Percentiles rank a stretch among this genome's conserved stretches.
These are phyloP conservation scores for Lordiphosa fenestrarum DNA, from an alignment of 2,888 invertebrate genomes.

Conservation along the genomic window DNA sequence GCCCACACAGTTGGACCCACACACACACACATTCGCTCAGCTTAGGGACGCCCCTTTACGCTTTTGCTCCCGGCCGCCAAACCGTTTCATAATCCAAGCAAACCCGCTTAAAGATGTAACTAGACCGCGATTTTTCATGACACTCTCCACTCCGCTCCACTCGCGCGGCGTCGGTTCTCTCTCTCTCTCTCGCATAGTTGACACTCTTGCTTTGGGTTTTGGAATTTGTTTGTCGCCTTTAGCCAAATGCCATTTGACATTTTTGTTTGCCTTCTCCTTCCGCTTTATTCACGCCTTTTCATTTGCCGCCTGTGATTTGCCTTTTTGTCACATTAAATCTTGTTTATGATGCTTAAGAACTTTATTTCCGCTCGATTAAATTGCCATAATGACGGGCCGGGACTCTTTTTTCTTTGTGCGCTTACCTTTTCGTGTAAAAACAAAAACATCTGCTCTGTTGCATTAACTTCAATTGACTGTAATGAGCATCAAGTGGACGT, in stretches of 20 bases:
- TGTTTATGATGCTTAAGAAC: slow-evolving; percentile 70
- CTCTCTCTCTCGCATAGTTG: slow-evolving; percentile 15
- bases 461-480: slow-evolving; percentile 64
- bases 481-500: slow-evolving; percentile 57
- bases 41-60: too few relatives aligned
- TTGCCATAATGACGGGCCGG: slow-evolving; percentile 60
- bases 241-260: slow-evolving; percentile 65
- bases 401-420: slow-evolving; percentile 21
- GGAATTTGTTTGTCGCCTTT: slow-evolving; percentile 50
- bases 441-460: slow-evolving; percentile 48
- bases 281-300: not conserved
- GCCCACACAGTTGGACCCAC: too few relatives aligned
- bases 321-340: slow-evolving; percentile 71
- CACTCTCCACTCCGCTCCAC: slow-evolving; percentile 3
- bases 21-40: too few relatives aligned
- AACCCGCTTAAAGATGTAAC: too few relatives aligned
- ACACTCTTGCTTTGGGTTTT: slow-evolving; percentile 8
- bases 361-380: slow-evolving; percentile 76
- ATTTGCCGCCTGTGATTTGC: slow-evolving; percentile 57
- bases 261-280: slow-evolving; percentile 29
- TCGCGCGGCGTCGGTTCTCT: not conserved
- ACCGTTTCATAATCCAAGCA: too few relatives aligned
- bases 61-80: too few relatives aligned
- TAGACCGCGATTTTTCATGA: slow-evolving; percentile 36
- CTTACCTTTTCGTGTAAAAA: slow-evolving; percentile 13